These are phyloP conservation scores for Hyles vespertilio DNA, from an alignment of 1,140 invertebrate species.

Conservation along the genomic window DNA sequence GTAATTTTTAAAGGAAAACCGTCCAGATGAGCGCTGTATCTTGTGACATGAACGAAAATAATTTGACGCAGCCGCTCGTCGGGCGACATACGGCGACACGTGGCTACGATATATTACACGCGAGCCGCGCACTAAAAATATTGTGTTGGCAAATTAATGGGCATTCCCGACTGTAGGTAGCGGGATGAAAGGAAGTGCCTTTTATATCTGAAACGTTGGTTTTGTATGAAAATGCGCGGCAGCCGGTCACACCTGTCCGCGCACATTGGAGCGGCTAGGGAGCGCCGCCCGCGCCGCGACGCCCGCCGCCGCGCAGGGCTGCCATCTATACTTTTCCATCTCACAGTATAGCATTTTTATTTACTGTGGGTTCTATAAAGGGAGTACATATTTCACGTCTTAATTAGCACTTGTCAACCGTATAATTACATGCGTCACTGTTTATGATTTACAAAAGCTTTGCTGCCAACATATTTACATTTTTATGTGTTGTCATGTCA, in stretches of 20 bases:
- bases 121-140: conserved; percentile 74
- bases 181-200: conserved; percentile 74
- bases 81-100: conserved; percentile 73
- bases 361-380: too few species aligned
- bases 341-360: background rate
- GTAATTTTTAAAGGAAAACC: conserved; percentile 73
- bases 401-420: too few species aligned
- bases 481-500: too few species aligned
- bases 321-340: background rate
- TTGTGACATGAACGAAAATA: conserved; percentile 75
- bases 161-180: conserved; percentile 71
- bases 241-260: conserved; percentile 70
- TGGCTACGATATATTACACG: conserved; percentile 74
- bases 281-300: conserved; percentile 11
- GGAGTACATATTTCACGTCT: too few species aligned
- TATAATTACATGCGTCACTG: too few species aligned
- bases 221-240: conserved; percentile 72
- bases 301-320: conserved; percentile 25
- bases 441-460: too few species aligned
- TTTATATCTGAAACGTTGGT: conserved; percentile 74
- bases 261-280: conserved; percentile 40
- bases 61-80: conserved; percentile 72
- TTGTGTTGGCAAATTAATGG: conserved; percentile 76
- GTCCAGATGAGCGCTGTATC: conserved; percentile 72
- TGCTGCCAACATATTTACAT: too few species aligned